phyloP scores from a whole-genome alignment of 2,888 invertebrate species.

The Aphodius granarius region DNA sequence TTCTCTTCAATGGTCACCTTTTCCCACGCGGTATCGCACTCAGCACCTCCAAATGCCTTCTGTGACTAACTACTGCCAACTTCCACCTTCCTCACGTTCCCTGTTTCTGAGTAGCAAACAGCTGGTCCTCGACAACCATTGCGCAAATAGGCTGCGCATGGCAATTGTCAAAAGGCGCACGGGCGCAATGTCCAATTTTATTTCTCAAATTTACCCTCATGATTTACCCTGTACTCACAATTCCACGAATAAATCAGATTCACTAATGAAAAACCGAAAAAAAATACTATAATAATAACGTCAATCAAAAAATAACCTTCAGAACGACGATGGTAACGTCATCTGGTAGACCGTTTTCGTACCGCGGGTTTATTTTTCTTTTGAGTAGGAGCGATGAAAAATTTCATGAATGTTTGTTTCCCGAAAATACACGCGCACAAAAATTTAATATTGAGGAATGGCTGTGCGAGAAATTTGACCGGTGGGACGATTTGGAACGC shows the following conservation, averaged over 20 bases:
- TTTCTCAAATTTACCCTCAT: neutral
- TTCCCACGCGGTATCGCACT: neutral
- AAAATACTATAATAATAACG: neutral
- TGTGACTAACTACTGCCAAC: constrained; percentile 19
- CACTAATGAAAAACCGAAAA: neutral
- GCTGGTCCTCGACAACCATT: constrained; percentile 28
- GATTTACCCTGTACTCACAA: neutral
- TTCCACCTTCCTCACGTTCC: constrained; percentile 26
- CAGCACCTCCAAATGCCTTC: constrained; percentile 13
- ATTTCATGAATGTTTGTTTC: constrained; percentile 21
- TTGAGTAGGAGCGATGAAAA: constrained; percentile 20
- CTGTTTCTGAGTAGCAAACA: constrained; percentile 30
- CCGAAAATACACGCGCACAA: constrained; percentile 11
- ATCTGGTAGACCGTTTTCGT: constrained; percentile 11
- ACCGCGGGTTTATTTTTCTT: constrained; percentile 12
- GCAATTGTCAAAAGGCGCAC: constrained; percentile 11
- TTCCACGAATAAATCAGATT: neutral
- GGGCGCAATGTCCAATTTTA: neutral
- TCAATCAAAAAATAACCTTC: neutral
- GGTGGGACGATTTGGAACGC: neutral
- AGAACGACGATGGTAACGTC: constrained; percentile 1
- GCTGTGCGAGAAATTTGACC: constrained; percentile 10
- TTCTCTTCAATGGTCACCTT: neutral
- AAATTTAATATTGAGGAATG: constrained; percentile 9
- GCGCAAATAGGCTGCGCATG: constrained; percentile 25